These are phyloP conservation scores for Merodon equestris DNA, from an alignment of 2,888 invertebrate species.

Conservation along the genomic window DNA sequence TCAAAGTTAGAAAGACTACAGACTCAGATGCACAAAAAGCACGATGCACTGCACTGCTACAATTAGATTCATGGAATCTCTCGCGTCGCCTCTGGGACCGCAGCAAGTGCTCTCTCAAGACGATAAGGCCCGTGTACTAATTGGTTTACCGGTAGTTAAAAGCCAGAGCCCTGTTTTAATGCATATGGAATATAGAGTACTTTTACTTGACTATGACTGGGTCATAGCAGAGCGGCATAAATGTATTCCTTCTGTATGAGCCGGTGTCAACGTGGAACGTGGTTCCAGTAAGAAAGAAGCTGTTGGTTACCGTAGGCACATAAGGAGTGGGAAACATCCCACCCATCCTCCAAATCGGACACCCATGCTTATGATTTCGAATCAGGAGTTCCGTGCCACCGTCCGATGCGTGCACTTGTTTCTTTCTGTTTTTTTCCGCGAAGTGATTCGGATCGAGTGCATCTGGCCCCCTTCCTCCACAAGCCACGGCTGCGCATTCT, in stretches of 20 bases:
- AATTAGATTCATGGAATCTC: conserved; percentile 5
- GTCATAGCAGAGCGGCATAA: conserved; percentile 52
- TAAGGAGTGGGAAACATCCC: too few species aligned
- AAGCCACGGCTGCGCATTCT: too few species aligned
- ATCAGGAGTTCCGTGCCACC: too few species aligned
- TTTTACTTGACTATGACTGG: conserved; percentile 55
- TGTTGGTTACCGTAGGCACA: too few species aligned
- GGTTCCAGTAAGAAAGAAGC: conserved; percentile 1
- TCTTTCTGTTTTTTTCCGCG: too few species aligned
- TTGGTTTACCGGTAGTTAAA: conserved; percentile 72
- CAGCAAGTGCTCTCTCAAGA: background rate
- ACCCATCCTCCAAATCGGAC: too few species aligned
- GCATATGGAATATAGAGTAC: conserved; percentile 68
- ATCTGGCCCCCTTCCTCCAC: too few species aligned
- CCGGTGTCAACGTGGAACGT: conserved; percentile 32
- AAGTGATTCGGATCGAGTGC: too few species aligned
- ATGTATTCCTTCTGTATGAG: conserved; percentile 62
- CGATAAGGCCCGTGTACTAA: background rate
- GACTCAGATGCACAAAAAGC: too few species aligned
- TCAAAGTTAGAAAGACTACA: background rate
- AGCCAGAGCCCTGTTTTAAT: conserved; percentile 72
- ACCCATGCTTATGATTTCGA: too few species aligned
- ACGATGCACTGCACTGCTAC: background rate
- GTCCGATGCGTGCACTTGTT: too few species aligned
- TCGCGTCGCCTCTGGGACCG: conserved; percentile 8